A percentile compares a stretch with the other conserved stretches of the same genome.
These are phyloP conservation scores for Brachypteracias leptosomus DNA, from an alignment of 2,113 vertebrate genomes.

Conservation along the genomic window DNA sequence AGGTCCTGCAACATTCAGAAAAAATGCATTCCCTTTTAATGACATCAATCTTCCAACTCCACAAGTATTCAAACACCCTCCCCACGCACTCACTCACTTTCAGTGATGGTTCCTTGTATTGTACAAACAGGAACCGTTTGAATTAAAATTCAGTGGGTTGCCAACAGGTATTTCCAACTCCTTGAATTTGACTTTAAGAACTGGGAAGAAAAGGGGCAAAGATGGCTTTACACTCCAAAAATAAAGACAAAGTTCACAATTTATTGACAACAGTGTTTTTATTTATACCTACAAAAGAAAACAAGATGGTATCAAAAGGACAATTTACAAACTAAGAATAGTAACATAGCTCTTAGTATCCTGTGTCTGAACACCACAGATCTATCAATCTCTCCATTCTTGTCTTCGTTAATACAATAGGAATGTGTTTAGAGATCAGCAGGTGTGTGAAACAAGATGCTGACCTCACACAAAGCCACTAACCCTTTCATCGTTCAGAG, in stretches of 20 bases:
- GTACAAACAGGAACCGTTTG: accelerated
- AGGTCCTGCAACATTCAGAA: background rate
- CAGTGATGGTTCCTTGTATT: background rate
- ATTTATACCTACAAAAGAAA: conserved; percentile 88
- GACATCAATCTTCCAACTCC: background rate
- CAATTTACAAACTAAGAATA: conserved; percentile 82
- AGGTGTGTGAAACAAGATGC: conserved; percentile 55
- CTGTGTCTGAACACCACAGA: conserved; percentile 75
- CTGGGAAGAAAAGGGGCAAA: background rate
- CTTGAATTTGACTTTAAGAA: background rate
- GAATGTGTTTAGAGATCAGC: conserved; percentile 81
- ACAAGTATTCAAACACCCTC: background rate
- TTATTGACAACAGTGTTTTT: conserved; percentile 84
- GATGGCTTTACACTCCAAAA: background rate
- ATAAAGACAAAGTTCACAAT: conserved; percentile 67
- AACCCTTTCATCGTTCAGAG: conserved; percentile 65
- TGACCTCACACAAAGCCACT: conserved; percentile 75
- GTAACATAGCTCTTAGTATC: conserved; percentile 79
- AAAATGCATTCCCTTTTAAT: background rate
- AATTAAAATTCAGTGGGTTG: background rate
- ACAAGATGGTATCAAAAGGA: conserved; percentile 87
- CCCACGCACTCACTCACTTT: background rate
- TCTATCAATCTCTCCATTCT: conserved; percentile 73
- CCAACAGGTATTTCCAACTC: background rate
- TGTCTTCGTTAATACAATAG: conserved; percentile 73